Evolutionary conservation across 1,140 invertebrate species (phyloP).

Genomic region (Neotoxoptera formosana): DNA sequence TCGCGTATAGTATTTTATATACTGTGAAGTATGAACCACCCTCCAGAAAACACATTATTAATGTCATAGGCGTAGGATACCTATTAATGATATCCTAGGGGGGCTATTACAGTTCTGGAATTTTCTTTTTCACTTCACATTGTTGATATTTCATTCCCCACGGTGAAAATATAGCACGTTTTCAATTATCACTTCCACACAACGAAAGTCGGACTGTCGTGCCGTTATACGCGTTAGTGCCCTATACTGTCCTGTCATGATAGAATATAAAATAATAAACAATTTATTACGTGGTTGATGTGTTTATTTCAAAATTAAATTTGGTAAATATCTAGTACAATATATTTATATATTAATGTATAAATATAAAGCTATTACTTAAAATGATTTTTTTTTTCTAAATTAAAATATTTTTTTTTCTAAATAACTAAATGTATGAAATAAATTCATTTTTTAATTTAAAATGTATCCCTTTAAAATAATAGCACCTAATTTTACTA

Average conservation of each 20-base stretch:
- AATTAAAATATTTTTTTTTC: no score
- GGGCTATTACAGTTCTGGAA: not conserved
- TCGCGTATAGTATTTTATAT: not conserved
- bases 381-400: no score
- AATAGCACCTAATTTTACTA: no score
- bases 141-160: not conserved
- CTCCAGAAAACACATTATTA: not conserved
- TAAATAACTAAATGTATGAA: no score
- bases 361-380: no score
- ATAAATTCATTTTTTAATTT: no score
- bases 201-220: not conserved
- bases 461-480: no score
- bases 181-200: not conserved
- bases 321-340: no score
- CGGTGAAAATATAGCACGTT: not conserved
- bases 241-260: not conserved
- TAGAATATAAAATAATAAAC: no score
- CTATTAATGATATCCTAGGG: slow-evolving; percentile 5
- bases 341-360: no score
- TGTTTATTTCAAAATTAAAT: no score
- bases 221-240: not conserved
- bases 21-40: not conserved
- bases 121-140: not conserved
- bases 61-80: not conserved
- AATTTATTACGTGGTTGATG: no score